These are phyloP conservation scores for Spisula solida DNA, from an alignment of 2,888 invertebrate genomes.

Conservation along the genomic window DNA sequence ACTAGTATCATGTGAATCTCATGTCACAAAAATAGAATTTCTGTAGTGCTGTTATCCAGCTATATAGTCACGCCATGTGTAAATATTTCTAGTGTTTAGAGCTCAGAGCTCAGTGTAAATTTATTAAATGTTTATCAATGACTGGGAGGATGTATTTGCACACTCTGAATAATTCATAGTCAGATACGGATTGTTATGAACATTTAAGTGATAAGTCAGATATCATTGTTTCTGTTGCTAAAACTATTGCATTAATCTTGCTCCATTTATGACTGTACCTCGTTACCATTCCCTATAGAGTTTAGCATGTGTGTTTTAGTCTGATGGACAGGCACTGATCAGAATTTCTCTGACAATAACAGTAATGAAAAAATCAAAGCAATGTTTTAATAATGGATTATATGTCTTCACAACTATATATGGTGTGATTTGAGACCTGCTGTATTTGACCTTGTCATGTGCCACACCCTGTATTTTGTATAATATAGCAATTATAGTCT, in stretches of 20 bases:
- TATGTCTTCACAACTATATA: too few species aligned
- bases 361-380: too few species aligned
- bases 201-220: background rate
- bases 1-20: background rate
- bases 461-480: too few species aligned
- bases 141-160: background rate
- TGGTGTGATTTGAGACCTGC: too few species aligned
- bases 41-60: background rate
- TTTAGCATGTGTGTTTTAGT: too few species aligned
- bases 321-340: too few species aligned
- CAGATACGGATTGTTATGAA: background rate
- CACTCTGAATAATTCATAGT: background rate
- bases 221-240: background rate
- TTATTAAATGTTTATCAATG: background rate
- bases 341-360: too few species aligned
- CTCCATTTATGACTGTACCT: background rate
- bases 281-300: too few species aligned
- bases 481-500: too few species aligned
- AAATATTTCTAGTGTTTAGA: background rate
- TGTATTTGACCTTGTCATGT: too few species aligned
- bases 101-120: background rate
- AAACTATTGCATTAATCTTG: background rate
- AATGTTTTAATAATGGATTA: too few species aligned
- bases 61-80: background rate
- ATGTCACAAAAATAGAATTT: background rate